Conservation (phyloP, 1,140 invertebrate genomes). For the Drosophila nigrodunni region DNA sequence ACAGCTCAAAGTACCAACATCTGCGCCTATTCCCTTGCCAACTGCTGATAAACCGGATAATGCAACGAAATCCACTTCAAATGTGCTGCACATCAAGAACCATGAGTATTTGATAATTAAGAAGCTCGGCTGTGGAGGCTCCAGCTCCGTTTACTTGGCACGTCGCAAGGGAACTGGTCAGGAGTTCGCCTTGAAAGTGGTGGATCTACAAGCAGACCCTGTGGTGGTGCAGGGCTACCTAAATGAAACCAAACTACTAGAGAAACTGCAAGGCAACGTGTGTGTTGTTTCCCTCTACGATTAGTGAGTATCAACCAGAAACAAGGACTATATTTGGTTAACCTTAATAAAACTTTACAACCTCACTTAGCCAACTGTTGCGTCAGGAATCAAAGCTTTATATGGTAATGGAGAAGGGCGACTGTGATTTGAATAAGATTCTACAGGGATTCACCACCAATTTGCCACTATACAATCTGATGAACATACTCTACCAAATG, state of each 20-base stretch:
- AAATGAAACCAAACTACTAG: constrained; percentile 95
- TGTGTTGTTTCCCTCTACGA: constrained; percentile 94
- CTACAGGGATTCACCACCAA: constrained; percentile 88
- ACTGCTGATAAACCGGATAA: constrained; percentile 11
- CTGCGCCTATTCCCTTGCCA: not conserved
- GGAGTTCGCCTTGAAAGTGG: constrained; percentile 84
- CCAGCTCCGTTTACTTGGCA: constrained; percentile 78
- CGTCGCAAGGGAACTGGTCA: constrained; percentile 56
- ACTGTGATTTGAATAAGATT: constrained; percentile 93
- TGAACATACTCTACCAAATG: constrained; percentile 98
- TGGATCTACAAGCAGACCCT: constrained; percentile 90
- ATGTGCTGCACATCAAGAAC: constrained; percentile 68
- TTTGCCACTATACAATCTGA: constrained; percentile 89
- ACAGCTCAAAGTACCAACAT: not conserved
- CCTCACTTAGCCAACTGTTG: constrained; percentile 85
- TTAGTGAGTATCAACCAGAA: constrained; percentile 89
- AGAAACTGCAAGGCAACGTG: constrained; percentile 92
- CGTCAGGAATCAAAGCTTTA: constrained; percentile 88
- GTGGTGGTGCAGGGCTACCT: constrained; percentile 91
- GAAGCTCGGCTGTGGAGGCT: constrained; percentile 79
- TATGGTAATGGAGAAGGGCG: constrained; percentile 97
- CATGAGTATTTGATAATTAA: constrained; percentile 70
- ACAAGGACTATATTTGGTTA: not conserved
- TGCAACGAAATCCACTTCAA: constrained; percentile 29
- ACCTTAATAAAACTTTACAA: not conserved